Base-by-base conservation (phyloP, 35 echinoderm and acorn worm genomes). In the Diadema setosum region DNA sequence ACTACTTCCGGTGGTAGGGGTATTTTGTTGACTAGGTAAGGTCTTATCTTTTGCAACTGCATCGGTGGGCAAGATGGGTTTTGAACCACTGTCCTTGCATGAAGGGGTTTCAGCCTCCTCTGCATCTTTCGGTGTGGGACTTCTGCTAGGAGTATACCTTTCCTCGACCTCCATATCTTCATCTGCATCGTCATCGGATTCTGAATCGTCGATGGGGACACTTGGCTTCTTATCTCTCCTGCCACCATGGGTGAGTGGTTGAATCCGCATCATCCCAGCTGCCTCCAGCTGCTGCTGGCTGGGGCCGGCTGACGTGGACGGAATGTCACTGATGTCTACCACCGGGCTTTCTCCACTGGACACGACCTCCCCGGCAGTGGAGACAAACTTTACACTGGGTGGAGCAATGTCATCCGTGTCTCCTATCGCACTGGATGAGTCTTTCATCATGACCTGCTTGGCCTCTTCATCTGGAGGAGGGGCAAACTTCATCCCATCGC, bases 301-400 rank as follows among this genome's bases (percentile, higher is more conserved):
- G 73, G 40, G 73, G 14, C 73, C 73, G 12, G 73, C 73, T 0
- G 73, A 78, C 44, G 73, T 78, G 4, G 73, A 78, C n/a, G 73
- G 73, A 25, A 78, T 78, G 73, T 78, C 73, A 44, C 73, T 78
- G 73, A 78, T 78, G 73, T 78, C 73, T 6, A 44, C 7, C 39
- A 78, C 44, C 8, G 40, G 21, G 9, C 35, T 33, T 21, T 67
- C 63, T 27, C 21, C 40, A 25, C 35, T 16, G 2, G 73, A 78
- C 73, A 34, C 44, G 0, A 41, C 39, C 1, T 5, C 5, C 15
- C 35, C 40, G 29, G 73, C 39, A 43, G 73, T 35, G 27, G 37
- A 35, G 9, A 78, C 35, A 78, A 78, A 78, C 23, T 78, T 78
- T 2, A 78, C 73, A 35, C 27, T 44, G 35, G 73, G 73, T 41